phyloP scores from a whole-genome alignment of 1,140 invertebrate species.

The Oedothorax gibbosus region DNA sequence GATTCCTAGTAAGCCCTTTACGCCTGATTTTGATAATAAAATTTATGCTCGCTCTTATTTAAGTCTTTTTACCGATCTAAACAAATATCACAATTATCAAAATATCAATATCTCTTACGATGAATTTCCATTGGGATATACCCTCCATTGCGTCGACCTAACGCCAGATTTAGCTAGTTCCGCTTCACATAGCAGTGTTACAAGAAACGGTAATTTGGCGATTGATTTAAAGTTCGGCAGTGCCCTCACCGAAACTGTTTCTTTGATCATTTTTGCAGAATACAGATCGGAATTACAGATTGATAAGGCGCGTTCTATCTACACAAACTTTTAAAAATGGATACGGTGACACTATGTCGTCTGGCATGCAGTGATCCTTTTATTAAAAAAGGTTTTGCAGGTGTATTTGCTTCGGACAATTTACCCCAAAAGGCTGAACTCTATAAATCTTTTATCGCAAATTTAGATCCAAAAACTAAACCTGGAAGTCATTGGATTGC shows the following conservation, averaged over 20 bases:
- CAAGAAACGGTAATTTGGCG: background rate
- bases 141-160: slow-evolving; percentile 9
- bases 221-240: slow-evolving; percentile 18
- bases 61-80: slow-evolving; percentile 32
- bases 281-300: slow-evolving; percentile 22
- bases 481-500: slow-evolving; percentile 24
- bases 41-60: slow-evolving; percentile 3
- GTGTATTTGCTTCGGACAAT: slow-evolving; percentile 4
- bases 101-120: slow-evolving; percentile 22
- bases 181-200: slow-evolving; percentile 1
- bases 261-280: slow-evolving; percentile 21
- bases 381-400: background rate
- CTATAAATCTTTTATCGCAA: background rate
- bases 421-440: background rate
- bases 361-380: background rate
- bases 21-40: slow-evolving; percentile 24
- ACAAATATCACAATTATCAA: slow-evolving; percentile 11
- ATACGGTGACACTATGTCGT: slow-evolving; percentile 4
- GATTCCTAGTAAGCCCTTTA: slow-evolving; percentile 23
- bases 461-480: slow-evolving; percentile 17
- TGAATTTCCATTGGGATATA: slow-evolving; percentile 22
- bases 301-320: background rate
- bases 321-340: slow-evolving; percentile 24
- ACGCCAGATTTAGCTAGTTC: background rate
- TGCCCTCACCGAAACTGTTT: background rate